A percentile compares a stretch with the other conserved stretches of the same genome.
Evolutionary conservation across 1,140 invertebrate genomes (phyloP).

Genomic region (Aphelinus atriplicis): DNA sequence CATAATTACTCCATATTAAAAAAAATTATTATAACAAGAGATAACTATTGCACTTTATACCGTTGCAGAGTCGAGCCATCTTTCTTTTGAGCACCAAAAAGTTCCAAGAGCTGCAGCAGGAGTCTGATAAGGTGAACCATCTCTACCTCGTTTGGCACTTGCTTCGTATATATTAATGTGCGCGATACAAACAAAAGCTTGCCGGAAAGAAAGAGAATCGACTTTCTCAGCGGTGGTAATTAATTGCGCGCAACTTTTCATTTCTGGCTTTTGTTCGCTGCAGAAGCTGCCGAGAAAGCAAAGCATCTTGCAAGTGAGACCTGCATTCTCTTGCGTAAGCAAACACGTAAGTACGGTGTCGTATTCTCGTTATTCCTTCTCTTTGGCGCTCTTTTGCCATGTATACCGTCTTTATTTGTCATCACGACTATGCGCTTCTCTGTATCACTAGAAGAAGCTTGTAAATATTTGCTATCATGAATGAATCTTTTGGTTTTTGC

Average conservation of each 20-base stretch:
- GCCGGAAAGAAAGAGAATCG: not conserved
- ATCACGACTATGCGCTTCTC: too few relatives aligned
- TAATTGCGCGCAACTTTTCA: slow-evolving; percentile 7
- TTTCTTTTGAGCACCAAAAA: slow-evolving; percentile 43
- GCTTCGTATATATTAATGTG: too few relatives aligned
- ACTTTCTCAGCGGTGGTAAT: not conserved
- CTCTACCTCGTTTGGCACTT: not conserved
- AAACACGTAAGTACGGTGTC: slow-evolving; percentile 58
- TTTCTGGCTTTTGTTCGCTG: not conserved
- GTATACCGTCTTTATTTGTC: not conserved
- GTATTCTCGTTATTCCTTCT: not conserved
- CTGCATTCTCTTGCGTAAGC: slow-evolving; percentile 60
- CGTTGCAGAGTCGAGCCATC: slow-evolving; percentile 45
- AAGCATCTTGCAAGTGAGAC: slow-evolving; percentile 57
- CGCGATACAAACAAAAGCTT: not conserved
- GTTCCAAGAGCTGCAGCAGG: slow-evolving; percentile 46
- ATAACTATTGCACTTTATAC: too few relatives aligned
- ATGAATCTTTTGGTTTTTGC: too few relatives aligned
- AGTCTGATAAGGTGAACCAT: slow-evolving; percentile 49
- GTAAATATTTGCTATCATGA: too few relatives aligned
- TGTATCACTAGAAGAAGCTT: too few relatives aligned
- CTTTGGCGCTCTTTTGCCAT: not conserved
- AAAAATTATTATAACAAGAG: too few relatives aligned
- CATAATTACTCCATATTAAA: too few relatives aligned
- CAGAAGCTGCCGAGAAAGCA: slow-evolving; percentile 59